Evolutionary conservation across 2,113 vertebrate species (phyloP).

Genomic region (Notarius quadriscutis): DNA sequence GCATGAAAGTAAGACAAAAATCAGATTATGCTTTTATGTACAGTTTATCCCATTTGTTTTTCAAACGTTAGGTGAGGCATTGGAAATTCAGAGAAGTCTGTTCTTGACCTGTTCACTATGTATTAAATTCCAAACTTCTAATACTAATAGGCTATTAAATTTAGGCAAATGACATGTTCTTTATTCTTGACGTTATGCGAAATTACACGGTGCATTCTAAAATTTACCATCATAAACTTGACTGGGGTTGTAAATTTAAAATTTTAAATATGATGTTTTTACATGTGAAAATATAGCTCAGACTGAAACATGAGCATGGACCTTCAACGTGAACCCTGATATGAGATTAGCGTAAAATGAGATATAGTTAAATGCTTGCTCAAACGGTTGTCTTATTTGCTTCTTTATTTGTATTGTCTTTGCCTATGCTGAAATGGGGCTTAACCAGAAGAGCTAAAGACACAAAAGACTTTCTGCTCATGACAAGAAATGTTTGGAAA

Average conservation of each 20-base stretch:
- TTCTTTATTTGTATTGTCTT: background rate
- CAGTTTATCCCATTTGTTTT: background rate
- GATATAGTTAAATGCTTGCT: background rate
- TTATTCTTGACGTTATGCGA: background rate
- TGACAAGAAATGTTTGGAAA: background rate
- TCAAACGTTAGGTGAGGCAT: background rate
- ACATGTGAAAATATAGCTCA: background rate
- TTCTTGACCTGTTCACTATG: background rate
- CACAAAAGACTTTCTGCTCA: background rate
- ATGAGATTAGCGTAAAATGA: background rate
- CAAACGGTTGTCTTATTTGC: background rate
- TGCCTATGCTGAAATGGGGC: background rate
- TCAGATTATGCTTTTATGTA: background rate
- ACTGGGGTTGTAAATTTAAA: background rate
- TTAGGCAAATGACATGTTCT: background rate
- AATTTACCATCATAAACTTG: background rate
- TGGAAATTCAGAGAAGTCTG: background rate
- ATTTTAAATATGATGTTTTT: background rate
- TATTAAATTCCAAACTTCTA: background rate
- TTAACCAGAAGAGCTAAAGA: background rate
- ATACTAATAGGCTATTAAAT: background rate
- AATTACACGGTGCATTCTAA: background rate
- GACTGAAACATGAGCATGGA: background rate
- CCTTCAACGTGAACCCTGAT: background rate
- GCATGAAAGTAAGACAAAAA: background rate